Evolutionary conservation across 2,113 vertebrate species (phyloP).

Genomic region (Macroglossus sobrinus): DNA sequence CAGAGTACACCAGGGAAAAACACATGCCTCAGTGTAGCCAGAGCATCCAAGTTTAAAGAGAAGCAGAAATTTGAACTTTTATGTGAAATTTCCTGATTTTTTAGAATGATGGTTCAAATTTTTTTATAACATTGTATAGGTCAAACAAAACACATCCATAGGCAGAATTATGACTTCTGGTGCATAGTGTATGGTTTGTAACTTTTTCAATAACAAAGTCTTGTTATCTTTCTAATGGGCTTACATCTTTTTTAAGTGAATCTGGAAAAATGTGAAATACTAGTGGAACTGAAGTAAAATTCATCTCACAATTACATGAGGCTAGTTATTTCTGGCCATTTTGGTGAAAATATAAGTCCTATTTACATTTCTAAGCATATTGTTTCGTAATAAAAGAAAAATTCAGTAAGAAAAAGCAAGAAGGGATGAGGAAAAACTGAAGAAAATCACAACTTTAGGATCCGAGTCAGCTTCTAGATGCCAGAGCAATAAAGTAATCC

Average conservation of each 20-base stretch:
- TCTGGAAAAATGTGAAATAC: neutral
- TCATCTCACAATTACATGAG: neutral
- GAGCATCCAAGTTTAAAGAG: neutral
- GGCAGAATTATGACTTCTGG: neutral
- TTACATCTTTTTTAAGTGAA: neutral
- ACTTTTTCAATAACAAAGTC: neutral
- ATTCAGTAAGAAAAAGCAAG: neutral
- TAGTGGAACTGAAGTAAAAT: neutral
- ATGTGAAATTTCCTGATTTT: neutral
- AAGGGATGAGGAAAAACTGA: neutral
- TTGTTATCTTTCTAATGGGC: neutral
- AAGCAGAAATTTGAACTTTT: neutral
- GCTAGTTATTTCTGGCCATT: constrained; percentile 21
- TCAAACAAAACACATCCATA: neutral
- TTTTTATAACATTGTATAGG: neutral
- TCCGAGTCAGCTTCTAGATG: constrained; percentile 61
- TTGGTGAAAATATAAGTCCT: neutral
- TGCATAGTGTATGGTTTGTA: neutral
- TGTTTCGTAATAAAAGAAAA: constrained; percentile 34
- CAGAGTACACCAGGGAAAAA: neutral
- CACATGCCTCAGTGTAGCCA: neutral
- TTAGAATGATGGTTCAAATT: neutral
- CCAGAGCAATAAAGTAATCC: constrained; percentile 84
- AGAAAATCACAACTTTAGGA: constrained; percentile 4
- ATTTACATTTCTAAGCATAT: constrained; percentile 1